A percentile compares a stretch with the other conserved stretches of the same genome.
phyloP scores from a whole-genome alignment of 2,888 invertebrate species.

The Heliconius aoede region DNA sequence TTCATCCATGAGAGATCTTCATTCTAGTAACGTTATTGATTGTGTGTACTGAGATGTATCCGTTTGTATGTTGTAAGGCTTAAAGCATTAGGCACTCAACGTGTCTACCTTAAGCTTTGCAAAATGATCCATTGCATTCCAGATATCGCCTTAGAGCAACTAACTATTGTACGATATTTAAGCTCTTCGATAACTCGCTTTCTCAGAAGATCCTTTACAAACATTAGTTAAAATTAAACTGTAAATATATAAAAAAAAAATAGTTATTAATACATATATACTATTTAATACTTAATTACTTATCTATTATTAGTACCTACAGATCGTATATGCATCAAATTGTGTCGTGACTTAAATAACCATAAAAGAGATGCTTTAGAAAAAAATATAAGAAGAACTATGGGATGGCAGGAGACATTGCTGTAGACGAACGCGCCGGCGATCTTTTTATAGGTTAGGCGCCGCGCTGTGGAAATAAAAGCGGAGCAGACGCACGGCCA shows the following conservation, averaged over 20 bases:
- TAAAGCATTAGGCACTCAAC: conserved; percentile 50
- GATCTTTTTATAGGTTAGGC: conserved; percentile 71
- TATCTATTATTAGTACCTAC: not conserved
- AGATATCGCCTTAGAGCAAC: conserved; percentile 43
- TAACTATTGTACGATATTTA: conserved; percentile 47
- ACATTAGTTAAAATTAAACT: not conserved
- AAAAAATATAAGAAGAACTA: conserved; percentile 43
- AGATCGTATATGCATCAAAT: not conserved
- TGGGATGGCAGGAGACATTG: conserved; percentile 58
- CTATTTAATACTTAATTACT: too few relatives aligned
- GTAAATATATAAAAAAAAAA: not conserved
- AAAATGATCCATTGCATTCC: conserved; percentile 50
- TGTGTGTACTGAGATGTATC: conserved; percentile 44
- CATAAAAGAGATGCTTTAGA: conserved; percentile 37
- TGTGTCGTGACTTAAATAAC: conserved; percentile 31
- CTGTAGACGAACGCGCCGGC: conserved; percentile 66
- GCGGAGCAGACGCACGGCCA: conserved; percentile 62
- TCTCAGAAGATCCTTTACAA: conserved; percentile 34
- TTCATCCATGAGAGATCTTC: conserved; percentile 15
- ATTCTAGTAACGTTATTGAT: conserved; percentile 46
- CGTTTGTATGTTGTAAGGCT: conserved; percentile 46
- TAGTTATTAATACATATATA: not conserved
- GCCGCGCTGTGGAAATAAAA: conserved; percentile 64
- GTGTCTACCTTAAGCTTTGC: conserved; percentile 49
- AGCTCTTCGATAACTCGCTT: conserved; percentile 33